A percentile compares a stretch with the other conserved stretches of the same genome.
phyloP scores from a whole-genome alignment of 1,140 invertebrate genomes.

The Aphaenogaster floridana region DNA sequence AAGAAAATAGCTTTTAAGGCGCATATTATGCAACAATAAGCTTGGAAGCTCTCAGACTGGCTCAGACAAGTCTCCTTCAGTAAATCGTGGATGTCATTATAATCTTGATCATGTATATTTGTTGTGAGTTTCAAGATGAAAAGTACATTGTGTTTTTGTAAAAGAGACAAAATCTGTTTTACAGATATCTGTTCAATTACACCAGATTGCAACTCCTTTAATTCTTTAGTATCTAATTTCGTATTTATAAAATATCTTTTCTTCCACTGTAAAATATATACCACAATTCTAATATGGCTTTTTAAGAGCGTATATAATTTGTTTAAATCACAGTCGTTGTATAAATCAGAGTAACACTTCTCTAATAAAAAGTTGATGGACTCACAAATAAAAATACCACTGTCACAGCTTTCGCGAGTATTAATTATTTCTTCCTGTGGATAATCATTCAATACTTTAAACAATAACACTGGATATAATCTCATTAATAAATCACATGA shows the following conservation, averaged over 20 bases:
- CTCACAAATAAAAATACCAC: slow-evolving; percentile 66
- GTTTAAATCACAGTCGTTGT: slow-evolving; percentile 68
- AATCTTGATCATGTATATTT: slow-evolving; percentile 78
- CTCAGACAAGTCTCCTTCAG: slow-evolving; percentile 61
- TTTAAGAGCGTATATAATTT: slow-evolving; percentile 69
- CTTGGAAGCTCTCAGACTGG: slow-evolving; percentile 71
- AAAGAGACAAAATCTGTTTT: slow-evolving; percentile 71
- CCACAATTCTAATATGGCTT: slow-evolving; percentile 71
- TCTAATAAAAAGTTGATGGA: slow-evolving; percentile 77
- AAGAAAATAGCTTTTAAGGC: slow-evolving; percentile 79
- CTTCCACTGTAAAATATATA: slow-evolving; percentile 78
- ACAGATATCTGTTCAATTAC: slow-evolving; percentile 66
- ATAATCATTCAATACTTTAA: slow-evolving; percentile 72
- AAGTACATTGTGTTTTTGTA: slow-evolving; percentile 76
- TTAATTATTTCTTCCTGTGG: slow-evolving; percentile 25
- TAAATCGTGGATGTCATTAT: slow-evolving; percentile 73
- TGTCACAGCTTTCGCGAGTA: slow-evolving; percentile 62
- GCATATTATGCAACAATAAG: slow-evolving; percentile 77
- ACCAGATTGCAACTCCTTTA: slow-evolving; percentile 8
- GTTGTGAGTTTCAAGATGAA: slow-evolving; percentile 76
- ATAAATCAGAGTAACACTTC: slow-evolving; percentile 71
- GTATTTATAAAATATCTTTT: neutral
- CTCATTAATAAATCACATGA: slow-evolving; percentile 69
- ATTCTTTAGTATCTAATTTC: slow-evolving; percentile 36
- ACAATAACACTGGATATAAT: slow-evolving; percentile 78